These are phyloP conservation scores for Atrina japonica DNA, from an alignment of 2,888 invertebrate genomes.

Conservation along the genomic window DNA sequence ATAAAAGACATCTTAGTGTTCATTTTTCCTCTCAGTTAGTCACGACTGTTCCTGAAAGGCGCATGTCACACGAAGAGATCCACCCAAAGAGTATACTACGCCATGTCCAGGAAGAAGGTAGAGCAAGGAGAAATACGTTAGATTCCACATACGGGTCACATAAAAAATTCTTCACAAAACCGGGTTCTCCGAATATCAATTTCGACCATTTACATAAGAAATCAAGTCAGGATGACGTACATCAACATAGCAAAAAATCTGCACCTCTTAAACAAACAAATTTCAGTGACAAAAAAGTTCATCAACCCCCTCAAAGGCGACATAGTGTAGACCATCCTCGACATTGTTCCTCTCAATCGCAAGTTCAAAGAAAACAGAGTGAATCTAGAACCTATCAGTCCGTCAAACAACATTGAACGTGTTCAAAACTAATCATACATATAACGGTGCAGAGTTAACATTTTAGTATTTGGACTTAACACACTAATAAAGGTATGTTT, in stretches of 20 bases:
- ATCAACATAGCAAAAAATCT: not conserved
- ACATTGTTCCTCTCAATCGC: no score
- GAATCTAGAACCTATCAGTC: no score
- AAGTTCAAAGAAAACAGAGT: no score
- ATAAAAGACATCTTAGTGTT: slow-evolving; percentile 13
- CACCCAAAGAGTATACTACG: slow-evolving; percentile 20
- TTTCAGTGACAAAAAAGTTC: not conserved
- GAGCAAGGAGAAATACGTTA: slow-evolving; percentile 24
- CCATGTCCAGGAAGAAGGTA: slow-evolving; percentile 7
- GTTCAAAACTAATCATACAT: no score
- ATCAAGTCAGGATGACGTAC: not conserved
- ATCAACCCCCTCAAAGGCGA: no score
- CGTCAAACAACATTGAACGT: no score
- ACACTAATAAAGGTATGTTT: no score
- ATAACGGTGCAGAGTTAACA: no score
- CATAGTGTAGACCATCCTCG: no score
- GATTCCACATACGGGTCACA: slow-evolving; percentile 11
- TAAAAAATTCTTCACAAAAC: slow-evolving; percentile 21
- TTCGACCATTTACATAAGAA: not conserved
- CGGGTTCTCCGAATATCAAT: not conserved
- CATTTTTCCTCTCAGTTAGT: slow-evolving; percentile 22
- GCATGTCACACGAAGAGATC: slow-evolving; percentile 22
- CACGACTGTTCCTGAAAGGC: slow-evolving; percentile 16
- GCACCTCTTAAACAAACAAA: not conserved
- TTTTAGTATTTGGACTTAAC: no score